Evolutionary conservation across 2,113 vertebrate genomes (phyloP).

Genomic region (Isichthys henryi): DNA sequence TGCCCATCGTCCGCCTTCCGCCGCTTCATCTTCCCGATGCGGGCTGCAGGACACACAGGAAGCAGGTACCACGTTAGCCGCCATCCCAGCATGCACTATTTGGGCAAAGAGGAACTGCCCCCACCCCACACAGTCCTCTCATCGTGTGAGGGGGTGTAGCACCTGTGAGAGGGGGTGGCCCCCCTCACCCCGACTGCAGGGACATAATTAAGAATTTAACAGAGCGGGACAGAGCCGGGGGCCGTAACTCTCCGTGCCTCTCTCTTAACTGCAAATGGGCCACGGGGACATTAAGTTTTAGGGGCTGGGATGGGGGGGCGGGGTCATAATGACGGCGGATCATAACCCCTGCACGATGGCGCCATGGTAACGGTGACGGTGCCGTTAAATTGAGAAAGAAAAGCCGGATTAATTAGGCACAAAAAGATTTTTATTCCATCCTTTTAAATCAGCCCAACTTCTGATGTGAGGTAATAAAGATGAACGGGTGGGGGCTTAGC

Average conservation of each 20-base stretch:
- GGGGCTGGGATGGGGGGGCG: constrained; percentile 53
- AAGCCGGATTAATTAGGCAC: constrained; percentile 57
- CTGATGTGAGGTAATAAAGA: constrained; percentile 38
- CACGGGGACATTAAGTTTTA: constrained; percentile 67
- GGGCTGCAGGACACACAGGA: constrained; percentile 64
- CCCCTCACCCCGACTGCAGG: background rate
- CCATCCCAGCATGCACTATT: background rate
- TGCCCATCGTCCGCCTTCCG: constrained; percentile 99
- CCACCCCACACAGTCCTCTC: background rate
- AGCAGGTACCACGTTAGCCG: background rate
- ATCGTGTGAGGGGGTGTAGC: background rate
- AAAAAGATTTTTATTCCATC: constrained; percentile 37
- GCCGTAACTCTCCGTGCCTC: constrained; percentile 59
- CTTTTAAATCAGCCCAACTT: constrained; percentile 37
- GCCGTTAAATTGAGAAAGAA: constrained; percentile 54
- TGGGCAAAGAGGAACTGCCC: background rate
- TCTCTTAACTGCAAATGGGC: constrained; percentile 68
- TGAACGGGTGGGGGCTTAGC: constrained; percentile 42
- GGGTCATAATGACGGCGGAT: constrained; percentile 30
- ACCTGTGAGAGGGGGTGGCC: background rate
- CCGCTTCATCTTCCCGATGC: constrained; percentile 99
- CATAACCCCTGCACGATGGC: constrained; percentile 29
- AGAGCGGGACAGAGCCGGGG: constrained; percentile 60
- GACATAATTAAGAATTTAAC: constrained; percentile 71
- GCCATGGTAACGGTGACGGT: constrained; percentile 54